Conservation (phyloP, 2,888 invertebrate genomes). For the Eupelmus urozonus region DNA sequence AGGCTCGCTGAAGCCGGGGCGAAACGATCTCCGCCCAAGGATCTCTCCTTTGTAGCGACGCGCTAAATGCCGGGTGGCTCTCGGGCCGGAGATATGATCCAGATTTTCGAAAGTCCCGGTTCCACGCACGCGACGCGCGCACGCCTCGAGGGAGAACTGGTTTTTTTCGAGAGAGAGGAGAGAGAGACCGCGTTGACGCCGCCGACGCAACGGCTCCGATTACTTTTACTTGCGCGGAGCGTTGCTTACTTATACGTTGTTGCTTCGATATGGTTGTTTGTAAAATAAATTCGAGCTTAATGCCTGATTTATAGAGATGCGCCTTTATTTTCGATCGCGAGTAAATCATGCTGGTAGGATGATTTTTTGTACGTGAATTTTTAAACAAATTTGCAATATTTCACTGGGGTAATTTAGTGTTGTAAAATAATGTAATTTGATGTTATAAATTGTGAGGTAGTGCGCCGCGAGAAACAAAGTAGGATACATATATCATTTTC, state of each 20-base stretch:
- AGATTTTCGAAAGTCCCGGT: slow-evolving; percentile 67
- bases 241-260: neutral
- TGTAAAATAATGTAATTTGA: neutral
- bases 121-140: slow-evolving; percentile 49
- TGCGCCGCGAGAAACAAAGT: no score
- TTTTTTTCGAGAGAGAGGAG: no score
- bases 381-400: neutral
- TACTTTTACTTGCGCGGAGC: slow-evolving; percentile 58
- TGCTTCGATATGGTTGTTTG: slow-evolving; percentile 23
- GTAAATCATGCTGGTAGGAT: slow-evolving; percentile 4
- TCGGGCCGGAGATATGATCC: slow-evolving; percentile 60
- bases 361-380: neutral
- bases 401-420: neutral
- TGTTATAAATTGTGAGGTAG: no score
- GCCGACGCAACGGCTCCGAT: slow-evolving; percentile 62
- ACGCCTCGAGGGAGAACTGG: no score
- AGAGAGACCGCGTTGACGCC: neutral
- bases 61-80: slow-evolving; percentile 44
- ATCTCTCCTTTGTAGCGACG: slow-evolving; percentile 52
- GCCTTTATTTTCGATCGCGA: neutral
- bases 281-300: slow-evolving; percentile 25
- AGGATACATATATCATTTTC: no score
- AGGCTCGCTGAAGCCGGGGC: slow-evolving; percentile 13
- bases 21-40: slow-evolving; percentile 45
- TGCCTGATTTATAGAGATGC: slow-evolving; percentile 16